A percentile compares a stretch with the other conserved stretches of the same genome.
Conservation (phyloP, 2,113 vertebrate genomes). For the Triplophysa dalaica region DNA sequence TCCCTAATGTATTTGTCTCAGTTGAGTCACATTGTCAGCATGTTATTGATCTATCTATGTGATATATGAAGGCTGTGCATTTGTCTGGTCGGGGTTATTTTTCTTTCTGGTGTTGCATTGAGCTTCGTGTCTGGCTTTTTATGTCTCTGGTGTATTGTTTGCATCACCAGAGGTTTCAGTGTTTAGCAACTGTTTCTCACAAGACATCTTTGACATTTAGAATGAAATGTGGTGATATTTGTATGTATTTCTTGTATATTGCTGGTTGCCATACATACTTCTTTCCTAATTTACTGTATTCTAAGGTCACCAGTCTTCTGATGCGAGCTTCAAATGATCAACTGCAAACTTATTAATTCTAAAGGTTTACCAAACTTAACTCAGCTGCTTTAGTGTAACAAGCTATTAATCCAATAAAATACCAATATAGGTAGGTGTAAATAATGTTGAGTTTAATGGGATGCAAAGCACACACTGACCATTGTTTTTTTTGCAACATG, state of each 20-base stretch:
- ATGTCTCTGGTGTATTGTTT: background rate
- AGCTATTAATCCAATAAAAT: no score
- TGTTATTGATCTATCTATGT: background rate
- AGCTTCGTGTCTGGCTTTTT: background rate
- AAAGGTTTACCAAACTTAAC: background rate
- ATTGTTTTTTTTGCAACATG: no score
- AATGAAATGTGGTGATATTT: background rate
- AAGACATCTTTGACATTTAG: slow-evolving; percentile 4
- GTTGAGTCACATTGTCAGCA: background rate
- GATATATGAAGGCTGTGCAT: background rate
- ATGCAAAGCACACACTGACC: no score
- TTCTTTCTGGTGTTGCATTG: background rate
- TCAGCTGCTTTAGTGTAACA: no score
- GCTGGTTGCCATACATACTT: background rate
- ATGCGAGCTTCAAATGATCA: background rate
- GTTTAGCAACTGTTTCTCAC: background rate
- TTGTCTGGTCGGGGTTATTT: background rate
- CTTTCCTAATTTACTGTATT: slow-evolving; percentile 1
- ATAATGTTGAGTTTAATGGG: no score
- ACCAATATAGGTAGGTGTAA: no score
- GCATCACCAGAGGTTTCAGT: background rate
- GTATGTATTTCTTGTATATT: background rate
- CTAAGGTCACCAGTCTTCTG: slow-evolving; percentile 13
- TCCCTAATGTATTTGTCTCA: background rate
- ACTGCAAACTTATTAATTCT: background rate